phyloP scores from a whole-genome alignment of 2,888 invertebrate species.

The Dichetophora obliterata region DNA sequence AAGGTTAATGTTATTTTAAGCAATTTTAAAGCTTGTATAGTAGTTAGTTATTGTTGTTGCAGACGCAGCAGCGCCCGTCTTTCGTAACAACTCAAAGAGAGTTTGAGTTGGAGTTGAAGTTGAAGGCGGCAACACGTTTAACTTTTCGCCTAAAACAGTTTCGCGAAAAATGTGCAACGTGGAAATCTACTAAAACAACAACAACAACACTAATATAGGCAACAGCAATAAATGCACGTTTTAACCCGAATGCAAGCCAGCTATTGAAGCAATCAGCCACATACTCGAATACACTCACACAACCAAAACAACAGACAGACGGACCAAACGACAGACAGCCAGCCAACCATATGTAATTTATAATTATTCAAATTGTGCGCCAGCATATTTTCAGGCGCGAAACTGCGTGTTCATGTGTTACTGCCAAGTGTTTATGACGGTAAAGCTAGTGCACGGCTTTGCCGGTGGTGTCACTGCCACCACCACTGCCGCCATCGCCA shows the following conservation, averaged over 20 bases:
- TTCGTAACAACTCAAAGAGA: too few relatives aligned
- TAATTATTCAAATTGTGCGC: constrained; percentile 38
- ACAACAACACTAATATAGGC: not conserved
- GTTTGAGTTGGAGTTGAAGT: constrained; percentile 6
- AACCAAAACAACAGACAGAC: not conserved
- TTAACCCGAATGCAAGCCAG: not conserved
- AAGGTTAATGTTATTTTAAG: constrained; percentile 15
- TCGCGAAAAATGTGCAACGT: constrained; percentile 13
- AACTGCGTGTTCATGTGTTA: not conserved
- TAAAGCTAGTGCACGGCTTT: too few relatives aligned
- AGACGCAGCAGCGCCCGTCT: too few relatives aligned
- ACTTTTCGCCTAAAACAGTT: not conserved
- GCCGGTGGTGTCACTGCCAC: not conserved
- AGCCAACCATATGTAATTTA: constrained; percentile 29
- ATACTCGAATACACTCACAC: not conserved
- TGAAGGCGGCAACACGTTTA: not conserved
- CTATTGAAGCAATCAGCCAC: not conserved
- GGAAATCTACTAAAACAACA: not conserved
- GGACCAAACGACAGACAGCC: not conserved
- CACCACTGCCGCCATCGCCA: not conserved
- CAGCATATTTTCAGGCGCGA: not conserved
- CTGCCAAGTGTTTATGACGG: too few relatives aligned
- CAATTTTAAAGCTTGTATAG: too few relatives aligned
- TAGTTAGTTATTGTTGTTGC: too few relatives aligned
- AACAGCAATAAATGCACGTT: not conserved